Evolutionary conservation across 2,113 vertebrate species (phyloP).

Genomic region (Aegotheles bennettii): DNA sequence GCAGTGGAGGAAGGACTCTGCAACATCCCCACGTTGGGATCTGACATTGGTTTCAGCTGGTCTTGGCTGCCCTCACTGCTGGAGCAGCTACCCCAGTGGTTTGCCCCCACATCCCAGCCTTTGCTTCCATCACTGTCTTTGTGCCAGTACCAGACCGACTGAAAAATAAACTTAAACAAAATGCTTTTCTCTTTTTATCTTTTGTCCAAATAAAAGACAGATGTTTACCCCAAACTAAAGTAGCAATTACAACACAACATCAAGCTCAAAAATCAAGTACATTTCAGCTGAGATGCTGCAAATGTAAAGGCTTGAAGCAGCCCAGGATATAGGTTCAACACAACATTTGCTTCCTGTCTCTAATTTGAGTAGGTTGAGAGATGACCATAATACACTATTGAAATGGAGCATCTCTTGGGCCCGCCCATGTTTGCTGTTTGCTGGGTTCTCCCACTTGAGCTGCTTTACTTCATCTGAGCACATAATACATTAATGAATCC

Average conservation of each 20-base stretch:
- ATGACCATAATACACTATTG: not conserved
- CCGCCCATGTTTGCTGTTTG: rapidly evolving
- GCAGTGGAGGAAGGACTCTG: not conserved
- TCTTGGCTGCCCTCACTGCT: not conserved
- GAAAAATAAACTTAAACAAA: not conserved
- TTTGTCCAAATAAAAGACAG: not conserved
- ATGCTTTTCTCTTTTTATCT: not conserved
- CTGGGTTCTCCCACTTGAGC: not conserved
- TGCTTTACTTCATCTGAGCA: not conserved
- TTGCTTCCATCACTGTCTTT: not conserved
- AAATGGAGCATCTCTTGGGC: rapidly evolving
- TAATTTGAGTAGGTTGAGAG: not conserved
- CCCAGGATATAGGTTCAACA: not conserved
- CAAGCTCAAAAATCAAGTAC: not conserved
- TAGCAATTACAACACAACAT: not conserved
- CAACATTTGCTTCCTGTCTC: not conserved
- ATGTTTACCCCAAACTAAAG: not conserved
- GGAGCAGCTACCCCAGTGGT: not conserved
- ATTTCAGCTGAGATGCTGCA: not conserved
- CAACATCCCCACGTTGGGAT: not conserved
- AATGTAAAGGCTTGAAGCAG: not conserved
- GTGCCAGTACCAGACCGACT: not conserved
- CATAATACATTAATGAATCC: not conserved
- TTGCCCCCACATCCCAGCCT: not conserved
- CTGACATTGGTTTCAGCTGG: not conserved